These are phyloP conservation scores for Phalloptychus januarius DNA, from an alignment of 2,797 vertebrate genomes.

Conservation along the genomic window DNA sequence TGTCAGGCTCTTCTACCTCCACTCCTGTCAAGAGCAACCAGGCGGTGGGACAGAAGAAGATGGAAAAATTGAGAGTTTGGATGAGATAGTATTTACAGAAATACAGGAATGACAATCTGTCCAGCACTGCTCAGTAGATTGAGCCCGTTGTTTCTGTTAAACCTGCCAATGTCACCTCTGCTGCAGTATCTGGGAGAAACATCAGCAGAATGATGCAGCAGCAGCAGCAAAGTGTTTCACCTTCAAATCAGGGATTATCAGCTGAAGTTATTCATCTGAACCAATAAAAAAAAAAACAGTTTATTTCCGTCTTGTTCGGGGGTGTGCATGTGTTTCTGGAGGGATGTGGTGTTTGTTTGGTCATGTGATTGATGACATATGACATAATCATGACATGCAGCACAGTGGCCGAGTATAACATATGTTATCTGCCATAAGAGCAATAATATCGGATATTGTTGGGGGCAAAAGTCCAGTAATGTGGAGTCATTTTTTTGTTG, in stretches of 20 bases:
- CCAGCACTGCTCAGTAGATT: neutral
- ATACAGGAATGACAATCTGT: constrained; percentile 23
- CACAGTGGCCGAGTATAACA: no score
- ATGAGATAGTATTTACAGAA: constrained; percentile 58
- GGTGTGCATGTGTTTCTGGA: neutral
- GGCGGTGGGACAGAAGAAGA: constrained; percentile 18
- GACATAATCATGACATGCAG: neutral
- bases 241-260: neutral
- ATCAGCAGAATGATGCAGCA: neutral
- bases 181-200: neutral
- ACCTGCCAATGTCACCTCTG: neutral
- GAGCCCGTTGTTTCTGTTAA: neutral
- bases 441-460: neutral
- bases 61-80: constrained; percentile 14
- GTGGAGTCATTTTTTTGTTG: no score
- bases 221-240: neutral
- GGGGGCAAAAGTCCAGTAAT: no score
- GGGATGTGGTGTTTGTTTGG: neutral
- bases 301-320: neutral
- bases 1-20: constrained; percentile 2
- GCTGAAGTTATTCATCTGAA: neutral
- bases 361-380: no score
- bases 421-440: neutral
- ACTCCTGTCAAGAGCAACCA: constrained; percentile 24
- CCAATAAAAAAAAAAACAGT: no score